These are phyloP conservation scores for Pseudoips prasinana DNA, from an alignment of 2,888 invertebrate genomes.

Conservation along the genomic window DNA sequence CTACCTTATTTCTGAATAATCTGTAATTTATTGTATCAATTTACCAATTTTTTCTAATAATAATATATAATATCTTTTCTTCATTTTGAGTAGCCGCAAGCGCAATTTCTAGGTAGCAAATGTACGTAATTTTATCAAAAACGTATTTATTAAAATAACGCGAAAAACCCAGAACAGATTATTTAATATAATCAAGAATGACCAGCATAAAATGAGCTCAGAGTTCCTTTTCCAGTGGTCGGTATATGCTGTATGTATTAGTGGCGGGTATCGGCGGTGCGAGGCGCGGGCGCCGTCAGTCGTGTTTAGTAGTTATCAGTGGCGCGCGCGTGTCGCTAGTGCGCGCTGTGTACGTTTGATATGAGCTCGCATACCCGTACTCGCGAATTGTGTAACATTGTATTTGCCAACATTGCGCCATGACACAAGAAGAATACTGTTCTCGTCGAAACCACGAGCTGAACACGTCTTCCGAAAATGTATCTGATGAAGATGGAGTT, in stretches of 20 bases:
- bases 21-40: too few relatives aligned
- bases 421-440: constrained; percentile 69
- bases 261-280: constrained; percentile 30
- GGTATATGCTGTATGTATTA: constrained; percentile 18
- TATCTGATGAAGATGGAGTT: constrained; percentile 63
- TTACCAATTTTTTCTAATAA: too few relatives aligned
- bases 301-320: constrained; percentile 49
- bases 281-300: constrained; percentile 61
- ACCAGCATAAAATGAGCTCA: constrained; percentile 30
- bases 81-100: too few relatives aligned
- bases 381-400: constrained; percentile 56
- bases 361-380: constrained; percentile 58
- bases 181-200: constrained; percentile 17
- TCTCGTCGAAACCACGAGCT: constrained; percentile 57
- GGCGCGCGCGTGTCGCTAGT: constrained; percentile 56
- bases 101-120: too few relatives aligned
- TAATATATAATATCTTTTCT: too few relatives aligned
- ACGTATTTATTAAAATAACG: neutral
- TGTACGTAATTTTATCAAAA: too few relatives aligned
- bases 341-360: constrained; percentile 57
- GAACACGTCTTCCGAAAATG: constrained; percentile 52
- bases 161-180: constrained; percentile 17
- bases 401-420: constrained; percentile 47
- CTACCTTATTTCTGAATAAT: too few relatives aligned
- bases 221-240: constrained; percentile 29